Conservation (phyloP, 1,140 invertebrate species). For the Scaptomyza pallida region DNA sequence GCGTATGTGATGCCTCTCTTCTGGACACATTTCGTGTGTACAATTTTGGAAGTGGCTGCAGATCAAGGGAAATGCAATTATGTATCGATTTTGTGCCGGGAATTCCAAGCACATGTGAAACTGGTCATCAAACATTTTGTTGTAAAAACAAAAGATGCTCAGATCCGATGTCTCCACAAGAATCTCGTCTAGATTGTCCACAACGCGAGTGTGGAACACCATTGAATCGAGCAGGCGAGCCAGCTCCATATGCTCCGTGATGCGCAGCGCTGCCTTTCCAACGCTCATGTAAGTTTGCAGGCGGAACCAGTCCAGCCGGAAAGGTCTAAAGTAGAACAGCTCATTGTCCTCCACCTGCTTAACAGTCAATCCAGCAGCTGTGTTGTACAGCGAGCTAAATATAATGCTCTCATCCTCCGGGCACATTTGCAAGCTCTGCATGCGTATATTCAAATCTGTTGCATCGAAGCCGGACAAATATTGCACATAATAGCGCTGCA, state of each 20-base stretch:
- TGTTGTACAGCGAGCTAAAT: slow-evolving; percentile 95
- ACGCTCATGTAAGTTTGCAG: slow-evolving; percentile 97
- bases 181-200: slow-evolving; percentile 99
- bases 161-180: slow-evolving; percentile 98
- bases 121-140: slow-evolving; percentile 98
- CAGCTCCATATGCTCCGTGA: slow-evolving; percentile 94
- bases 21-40: slow-evolving; percentile 98
- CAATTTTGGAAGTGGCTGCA: slow-evolving; percentile 99
- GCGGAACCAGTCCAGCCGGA: slow-evolving; percentile 98
- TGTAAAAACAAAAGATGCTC: slow-evolving; percentile 98
- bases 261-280: slow-evolving; percentile 91
- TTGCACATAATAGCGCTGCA: slow-evolving; percentile 99
- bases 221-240: slow-evolving; percentile 97
- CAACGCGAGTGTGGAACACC: slow-evolving; percentile 98
- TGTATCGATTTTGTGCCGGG: slow-evolving; percentile 98
- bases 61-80: slow-evolving; percentile 98
- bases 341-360: slow-evolving; percentile 99
- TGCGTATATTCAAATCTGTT: slow-evolving; percentile 94
- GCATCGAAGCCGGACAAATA: slow-evolving; percentile 98
- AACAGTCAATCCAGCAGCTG: slow-evolving; percentile 93
- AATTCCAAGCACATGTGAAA: slow-evolving; percentile 99
- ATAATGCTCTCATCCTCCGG: slow-evolving; percentile 98
- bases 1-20: slow-evolving; percentile 98
- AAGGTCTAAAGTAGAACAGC: slow-evolving; percentile 96
- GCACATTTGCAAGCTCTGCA: slow-evolving; percentile 93